Base-by-base conservation (phyloP, 2,888 invertebrate species). In the Andrena bicolor region DNA sequence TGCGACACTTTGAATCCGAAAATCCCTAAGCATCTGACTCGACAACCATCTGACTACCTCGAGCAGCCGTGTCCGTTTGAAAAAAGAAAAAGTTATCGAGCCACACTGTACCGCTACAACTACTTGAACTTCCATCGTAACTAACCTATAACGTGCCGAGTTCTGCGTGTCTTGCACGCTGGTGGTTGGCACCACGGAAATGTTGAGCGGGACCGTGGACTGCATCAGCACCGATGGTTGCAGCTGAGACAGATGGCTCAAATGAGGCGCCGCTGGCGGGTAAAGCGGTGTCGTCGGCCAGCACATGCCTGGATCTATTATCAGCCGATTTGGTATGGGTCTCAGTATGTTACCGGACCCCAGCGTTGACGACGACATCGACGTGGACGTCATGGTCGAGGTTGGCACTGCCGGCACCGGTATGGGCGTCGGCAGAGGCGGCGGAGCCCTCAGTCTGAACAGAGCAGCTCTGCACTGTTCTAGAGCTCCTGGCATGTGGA, bases 401-500 rank as follows among this genome's bases (percentile, higher is more conserved):
- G 84, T 75, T n/a, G 85, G 66, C 1, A 65, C 53, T 93, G 72
- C 75, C 8, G 90, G 83, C 8, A 82, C 78, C n/a, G 88, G 72
- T 26, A 86, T 73, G 3, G 94, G 94, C 1, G 94, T 93, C 0
- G 95, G 94, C 20, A 92, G 87, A 8, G 92, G 88, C 48, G 92
- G 87, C 2, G 90, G 91, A 35, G 89, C 90, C 20, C 93, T 94
- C 23, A 96, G 95, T 58, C 96, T 94, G 64, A 97, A 93, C 89
- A 96, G 95, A 6, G 95, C 95, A 0, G 93, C 93, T 28, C 96
- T 94, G 92, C 97, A 97, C 85, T 96, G 95, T 88, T 96, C 96
- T 65, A 96, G 91, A 0, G 96, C 96, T 16, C 96, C 94, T 1
- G 97, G 97, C 96, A 97, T 97, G 91, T 97, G 96, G 61, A 97